A percentile compares a stretch with the other conserved stretches of the same genome.
These are phyloP conservation scores for Kryptopterus vitreolus DNA, from an alignment of 2,797 vertebrate species.

Conservation along the genomic window DNA sequence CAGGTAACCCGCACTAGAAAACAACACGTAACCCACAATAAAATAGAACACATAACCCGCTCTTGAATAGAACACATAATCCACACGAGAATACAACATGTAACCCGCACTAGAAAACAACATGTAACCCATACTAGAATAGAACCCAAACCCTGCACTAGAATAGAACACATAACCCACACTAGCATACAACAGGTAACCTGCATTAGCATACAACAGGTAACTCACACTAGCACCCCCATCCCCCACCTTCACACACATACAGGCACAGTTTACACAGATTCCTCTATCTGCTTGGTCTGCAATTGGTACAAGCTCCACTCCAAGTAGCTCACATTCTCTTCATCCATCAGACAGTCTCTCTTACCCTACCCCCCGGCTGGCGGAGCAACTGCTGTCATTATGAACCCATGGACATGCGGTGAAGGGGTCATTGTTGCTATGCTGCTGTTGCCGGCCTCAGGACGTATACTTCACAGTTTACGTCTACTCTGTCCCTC, in stretches of 20 bases:
- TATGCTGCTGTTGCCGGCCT: slow-evolving; percentile 52
- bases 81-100: no score
- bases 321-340: slow-evolving; percentile 32
- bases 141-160: no score
- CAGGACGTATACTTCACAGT: slow-evolving; percentile 43
- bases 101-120: no score
- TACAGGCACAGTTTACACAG: neutral
- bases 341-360: slow-evolving; percentile 50
- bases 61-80: no score
- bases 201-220: neutral
- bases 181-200: no score
- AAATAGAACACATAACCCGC: neutral
- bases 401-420: slow-evolving; percentile 67
- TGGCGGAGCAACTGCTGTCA: slow-evolving; percentile 68
- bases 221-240: neutral
- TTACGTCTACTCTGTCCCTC: slow-evolving; percentile 29
- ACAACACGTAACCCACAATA: neutral
- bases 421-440: slow-evolving; percentile 79
- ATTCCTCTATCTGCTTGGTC: slow-evolving; percentile 5
- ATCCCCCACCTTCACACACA: neutral
- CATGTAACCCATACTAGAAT: no score
- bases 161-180: no score
- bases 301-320: slow-evolving; percentile 22
- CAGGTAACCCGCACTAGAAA: no score
- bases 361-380: slow-evolving; percentile 47